Evolutionary conservation across 2,113 vertebrate species (phyloP).

Genomic region (Psophia crepitans): DNA sequence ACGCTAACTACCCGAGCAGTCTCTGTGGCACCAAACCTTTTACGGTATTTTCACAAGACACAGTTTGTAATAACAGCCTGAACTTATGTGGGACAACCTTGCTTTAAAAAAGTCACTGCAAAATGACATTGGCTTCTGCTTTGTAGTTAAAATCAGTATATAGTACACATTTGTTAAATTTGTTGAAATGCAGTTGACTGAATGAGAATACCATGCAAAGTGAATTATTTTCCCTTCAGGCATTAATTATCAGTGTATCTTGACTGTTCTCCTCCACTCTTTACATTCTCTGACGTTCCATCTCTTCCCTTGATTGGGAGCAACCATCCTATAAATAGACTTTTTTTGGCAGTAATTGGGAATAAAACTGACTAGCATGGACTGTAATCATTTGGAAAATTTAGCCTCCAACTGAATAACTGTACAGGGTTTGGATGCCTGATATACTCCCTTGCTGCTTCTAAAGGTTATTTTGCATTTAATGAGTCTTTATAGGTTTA

Average conservation of each 20-base stretch:
- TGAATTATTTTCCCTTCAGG: slow-evolving; percentile 46
- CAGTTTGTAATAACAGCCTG: neutral
- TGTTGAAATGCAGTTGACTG: neutral
- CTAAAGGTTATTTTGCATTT: neutral
- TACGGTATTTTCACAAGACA: neutral
- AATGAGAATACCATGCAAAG: neutral
- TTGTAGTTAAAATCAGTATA: neutral
- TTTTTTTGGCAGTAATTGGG: neutral
- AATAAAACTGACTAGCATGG: neutral
- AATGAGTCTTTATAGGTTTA: neutral
- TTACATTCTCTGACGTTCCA: neutral
- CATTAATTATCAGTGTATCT: slow-evolving; percentile 32
- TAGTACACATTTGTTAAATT: neutral
- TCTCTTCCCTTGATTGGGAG: neutral
- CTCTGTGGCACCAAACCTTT: neutral
- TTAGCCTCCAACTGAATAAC: neutral
- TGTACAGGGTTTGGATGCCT: neutral
- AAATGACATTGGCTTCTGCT: neutral
- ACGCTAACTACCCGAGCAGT: neutral
- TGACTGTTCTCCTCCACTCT: neutral
- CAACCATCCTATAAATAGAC: neutral
- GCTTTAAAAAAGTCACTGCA: neutral
- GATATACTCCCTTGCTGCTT: neutral
- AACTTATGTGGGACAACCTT: neutral
- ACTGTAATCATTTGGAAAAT: neutral